Evolutionary conservation across 2,797 vertebrate genomes (phyloP).

Genomic region (Aythya fuligula): DNA sequence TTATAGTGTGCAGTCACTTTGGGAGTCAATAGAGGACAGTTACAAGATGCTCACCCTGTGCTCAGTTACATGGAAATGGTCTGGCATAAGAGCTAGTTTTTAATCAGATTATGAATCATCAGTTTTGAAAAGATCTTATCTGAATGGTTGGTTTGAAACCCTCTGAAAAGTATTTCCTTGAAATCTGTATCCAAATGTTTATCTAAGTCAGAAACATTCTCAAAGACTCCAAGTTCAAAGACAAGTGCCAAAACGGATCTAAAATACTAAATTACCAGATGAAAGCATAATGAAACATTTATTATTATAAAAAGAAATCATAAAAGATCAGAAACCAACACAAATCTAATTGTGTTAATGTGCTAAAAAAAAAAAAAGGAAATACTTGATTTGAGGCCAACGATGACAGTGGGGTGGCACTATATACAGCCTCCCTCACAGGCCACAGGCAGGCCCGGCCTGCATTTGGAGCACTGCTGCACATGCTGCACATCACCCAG

Average conservation of each 20-base stretch:
- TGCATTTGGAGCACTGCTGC: neutral
- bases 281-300: neutral
- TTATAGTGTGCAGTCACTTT: neutral
- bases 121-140: neutral
- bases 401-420: neutral
- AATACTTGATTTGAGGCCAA: neutral
- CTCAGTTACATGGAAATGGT: neutral
- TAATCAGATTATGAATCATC: neutral
- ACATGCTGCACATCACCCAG: neutral
- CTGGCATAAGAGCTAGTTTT: neutral
- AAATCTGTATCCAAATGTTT: neutral
- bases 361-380: neutral
- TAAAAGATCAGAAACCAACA: neutral
- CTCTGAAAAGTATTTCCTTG: neutral
- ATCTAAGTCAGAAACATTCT: neutral
- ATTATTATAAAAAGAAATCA: neutral
- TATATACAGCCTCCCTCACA: neutral
- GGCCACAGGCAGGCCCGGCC: neutral
- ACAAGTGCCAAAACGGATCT: neutral
- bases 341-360: neutral
- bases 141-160: neutral
- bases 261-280: neutral
- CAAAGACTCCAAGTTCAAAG: neutral
- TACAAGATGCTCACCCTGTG: neutral
- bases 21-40: neutral